Evolutionary conservation across 2,797 vertebrate species (phyloP).

Genomic region (Microcaecilia unicolor): DNA sequence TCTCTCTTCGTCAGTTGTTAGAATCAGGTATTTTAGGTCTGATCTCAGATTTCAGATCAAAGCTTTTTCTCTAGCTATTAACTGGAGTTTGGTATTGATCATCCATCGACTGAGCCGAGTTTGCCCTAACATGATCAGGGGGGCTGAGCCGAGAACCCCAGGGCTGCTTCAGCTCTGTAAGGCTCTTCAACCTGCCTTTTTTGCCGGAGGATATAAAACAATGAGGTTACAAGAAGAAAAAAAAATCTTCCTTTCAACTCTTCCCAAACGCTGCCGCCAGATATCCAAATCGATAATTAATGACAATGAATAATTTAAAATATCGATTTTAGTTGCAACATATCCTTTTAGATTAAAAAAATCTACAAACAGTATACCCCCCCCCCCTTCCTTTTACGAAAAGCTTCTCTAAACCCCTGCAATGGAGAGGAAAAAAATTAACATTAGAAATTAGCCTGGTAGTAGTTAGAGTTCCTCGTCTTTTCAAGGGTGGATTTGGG

Average conservation of each 20-base stretch:
- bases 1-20: conserved; percentile 33
- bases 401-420: conserved; percentile 58
- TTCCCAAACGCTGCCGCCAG: conserved; percentile 73
- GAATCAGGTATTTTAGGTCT: conserved; percentile 52
- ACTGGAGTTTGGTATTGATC: conserved; percentile 82
- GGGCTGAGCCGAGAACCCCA: conserved; percentile 58
- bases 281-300: conserved; percentile 86
- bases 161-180: no score
- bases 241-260: conserved; percentile 84
- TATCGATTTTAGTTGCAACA: conserved; percentile 75
- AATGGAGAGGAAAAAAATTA: not conserved
- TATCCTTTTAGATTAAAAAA: conserved; percentile 34
- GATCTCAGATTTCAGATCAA: conserved; percentile 82
- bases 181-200: conserved; percentile 56
- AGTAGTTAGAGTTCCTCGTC: no score
- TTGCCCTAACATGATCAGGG: conserved; percentile 67
- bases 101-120: conserved; percentile 75
- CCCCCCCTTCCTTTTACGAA: conserved; percentile 30
- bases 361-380: not conserved
- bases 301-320: conserved; percentile 89
- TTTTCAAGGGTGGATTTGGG: no score
- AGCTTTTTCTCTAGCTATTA: conserved; percentile 77
- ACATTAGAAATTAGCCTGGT: not conserved
- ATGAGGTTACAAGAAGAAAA: conserved; percentile 77
- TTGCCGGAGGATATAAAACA: conserved; percentile 86